Evolutionary conservation across 2,888 invertebrate genomes (phyloP).

Genomic region (Drosophila neutralis): DNA sequence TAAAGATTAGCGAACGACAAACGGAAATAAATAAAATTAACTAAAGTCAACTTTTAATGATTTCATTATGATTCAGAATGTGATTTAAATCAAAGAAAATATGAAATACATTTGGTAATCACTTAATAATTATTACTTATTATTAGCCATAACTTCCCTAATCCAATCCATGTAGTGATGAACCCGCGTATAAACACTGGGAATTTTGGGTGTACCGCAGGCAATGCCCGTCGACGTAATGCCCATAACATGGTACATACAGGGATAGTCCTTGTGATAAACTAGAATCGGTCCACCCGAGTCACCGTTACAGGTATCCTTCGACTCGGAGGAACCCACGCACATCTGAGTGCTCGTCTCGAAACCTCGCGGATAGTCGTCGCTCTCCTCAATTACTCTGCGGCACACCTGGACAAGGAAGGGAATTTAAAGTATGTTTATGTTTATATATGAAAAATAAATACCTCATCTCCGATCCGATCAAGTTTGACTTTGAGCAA

Average conservation of each 20-base stretch:
- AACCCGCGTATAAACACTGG: constrained; percentile 77
- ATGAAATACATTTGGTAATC: not conserved
- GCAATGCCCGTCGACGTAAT: constrained; percentile 73
- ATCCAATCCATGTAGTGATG: constrained; percentile 75
- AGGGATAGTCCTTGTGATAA: constrained; percentile 70
- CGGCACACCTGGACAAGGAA: constrained; percentile 42
- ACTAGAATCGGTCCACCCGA: constrained; percentile 77
- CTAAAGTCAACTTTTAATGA: not conserved
- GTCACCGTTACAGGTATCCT: constrained; percentile 78
- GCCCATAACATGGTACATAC: constrained; percentile 76
- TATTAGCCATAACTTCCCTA: constrained; percentile 30
- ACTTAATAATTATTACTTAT: constrained; percentile 2
- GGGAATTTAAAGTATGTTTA: not conserved
- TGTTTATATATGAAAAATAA: not conserved
- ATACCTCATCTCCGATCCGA: constrained; percentile 75
- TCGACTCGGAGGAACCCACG: constrained; percentile 69
- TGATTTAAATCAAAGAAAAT: not conserved
- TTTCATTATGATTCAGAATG: not conserved
- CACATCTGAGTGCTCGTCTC: constrained; percentile 71
- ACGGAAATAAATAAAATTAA: not conserved
- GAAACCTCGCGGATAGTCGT: constrained; percentile 66
- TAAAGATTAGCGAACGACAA: not conserved
- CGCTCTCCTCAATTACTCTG: constrained; percentile 42
- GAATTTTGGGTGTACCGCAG: constrained; percentile 73
- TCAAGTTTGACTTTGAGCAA: constrained; percentile 86